These are phyloP conservation scores for Cuniculus paca DNA, from an alignment of 2,797 vertebrate species.

Conservation along the genomic window DNA sequence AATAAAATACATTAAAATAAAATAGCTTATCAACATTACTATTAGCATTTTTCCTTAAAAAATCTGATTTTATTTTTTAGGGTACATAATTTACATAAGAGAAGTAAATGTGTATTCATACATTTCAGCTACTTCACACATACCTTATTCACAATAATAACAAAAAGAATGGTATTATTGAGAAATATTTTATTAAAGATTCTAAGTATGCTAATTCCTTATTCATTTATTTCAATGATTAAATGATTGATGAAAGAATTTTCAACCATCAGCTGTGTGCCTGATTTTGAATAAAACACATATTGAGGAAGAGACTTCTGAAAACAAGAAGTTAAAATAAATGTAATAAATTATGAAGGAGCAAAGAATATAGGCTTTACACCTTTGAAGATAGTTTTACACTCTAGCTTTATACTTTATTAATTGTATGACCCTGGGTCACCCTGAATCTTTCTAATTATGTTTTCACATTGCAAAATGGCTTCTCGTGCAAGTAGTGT, in stretches of 20 bases:
- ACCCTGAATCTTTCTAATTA: not conserved
- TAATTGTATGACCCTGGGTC: not conserved
- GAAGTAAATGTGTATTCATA: not conserved
- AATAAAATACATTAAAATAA: not conserved
- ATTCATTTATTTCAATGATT: conserved; percentile 11
- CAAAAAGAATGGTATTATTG: not conserved
- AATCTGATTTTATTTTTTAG: conserved; percentile 1
- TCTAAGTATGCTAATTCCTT: not conserved
- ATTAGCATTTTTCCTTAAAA: not conserved
- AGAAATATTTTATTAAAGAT: conserved; percentile 31
- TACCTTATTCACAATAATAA: not conserved
- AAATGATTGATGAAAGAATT: not conserved
- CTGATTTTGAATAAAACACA: not conserved
- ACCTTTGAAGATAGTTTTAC: not conserved
- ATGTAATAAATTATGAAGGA: not conserved
- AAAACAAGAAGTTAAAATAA: conserved; percentile 9
- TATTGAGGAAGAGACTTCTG: not conserved
- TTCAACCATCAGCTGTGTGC: not conserved
- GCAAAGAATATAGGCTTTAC: not conserved
- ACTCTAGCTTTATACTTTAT: not conserved
- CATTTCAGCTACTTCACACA: not conserved
- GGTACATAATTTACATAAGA: not conserved
- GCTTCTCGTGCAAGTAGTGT: not conserved
- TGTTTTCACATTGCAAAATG: not conserved
- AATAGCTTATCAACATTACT: not conserved